phyloP scores from a whole-genome alignment of 2,113 vertebrate genomes.

The Gymnorhina tibicen region DNA sequence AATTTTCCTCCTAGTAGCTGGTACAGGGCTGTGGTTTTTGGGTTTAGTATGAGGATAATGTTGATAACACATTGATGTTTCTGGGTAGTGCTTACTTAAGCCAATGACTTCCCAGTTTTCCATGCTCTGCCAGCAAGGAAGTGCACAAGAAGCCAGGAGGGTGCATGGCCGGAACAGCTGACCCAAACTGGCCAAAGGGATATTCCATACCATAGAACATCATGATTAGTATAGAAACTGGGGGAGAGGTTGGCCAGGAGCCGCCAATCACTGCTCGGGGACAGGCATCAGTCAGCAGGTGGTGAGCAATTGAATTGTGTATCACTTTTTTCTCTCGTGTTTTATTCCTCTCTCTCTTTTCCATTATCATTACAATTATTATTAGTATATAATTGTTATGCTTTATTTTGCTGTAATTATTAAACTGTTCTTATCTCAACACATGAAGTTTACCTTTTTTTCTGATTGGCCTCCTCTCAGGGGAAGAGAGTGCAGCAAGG shows the following conservation, averaged over 20 bases:
- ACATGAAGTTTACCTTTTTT: not conserved
- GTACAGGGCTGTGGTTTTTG: not conserved
- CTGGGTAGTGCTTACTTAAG: not conserved
- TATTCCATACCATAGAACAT: fast-evolving
- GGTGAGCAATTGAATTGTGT: not conserved
- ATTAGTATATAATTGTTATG: not conserved
- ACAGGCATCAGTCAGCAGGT: not conserved
- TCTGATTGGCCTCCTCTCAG: not conserved
- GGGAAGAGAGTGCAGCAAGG: not conserved
- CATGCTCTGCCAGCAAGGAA: not conserved
- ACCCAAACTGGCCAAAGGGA: not conserved
- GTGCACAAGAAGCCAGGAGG: not conserved
- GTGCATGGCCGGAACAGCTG: not conserved
- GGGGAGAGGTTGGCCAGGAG: not conserved
- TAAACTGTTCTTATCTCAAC: not conserved
- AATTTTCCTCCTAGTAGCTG: not conserved
- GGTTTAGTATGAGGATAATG: not conserved
- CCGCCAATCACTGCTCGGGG: fast-evolving
- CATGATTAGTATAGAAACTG: not conserved
- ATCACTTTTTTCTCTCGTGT: not conserved
- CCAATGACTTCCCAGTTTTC: not conserved
- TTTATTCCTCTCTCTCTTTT: not conserved
- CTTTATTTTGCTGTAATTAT: not conserved
- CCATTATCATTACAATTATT: not conserved
- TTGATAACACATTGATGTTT: not conserved